Evolutionary conservation across 2,113 vertebrate genomes (phyloP).

Genomic region (Reinhardtius hippoglossoides): DNA sequence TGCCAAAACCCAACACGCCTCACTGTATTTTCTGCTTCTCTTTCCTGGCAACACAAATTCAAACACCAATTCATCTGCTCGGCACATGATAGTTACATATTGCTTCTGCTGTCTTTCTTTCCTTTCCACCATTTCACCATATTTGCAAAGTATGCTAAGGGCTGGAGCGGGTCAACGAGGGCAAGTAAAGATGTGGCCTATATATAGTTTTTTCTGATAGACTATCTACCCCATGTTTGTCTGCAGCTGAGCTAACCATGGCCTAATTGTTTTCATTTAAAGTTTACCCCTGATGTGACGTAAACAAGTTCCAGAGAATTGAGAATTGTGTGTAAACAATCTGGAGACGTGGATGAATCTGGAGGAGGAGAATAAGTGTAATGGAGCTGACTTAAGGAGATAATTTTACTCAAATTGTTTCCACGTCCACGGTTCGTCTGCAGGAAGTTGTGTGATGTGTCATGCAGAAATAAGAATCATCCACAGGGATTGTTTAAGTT

Average conservation of each 20-base stretch:
- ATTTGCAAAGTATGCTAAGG: slow-evolving; percentile 23
- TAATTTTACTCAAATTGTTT: slow-evolving; percentile 60
- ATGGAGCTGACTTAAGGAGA: slow-evolving; percentile 24
- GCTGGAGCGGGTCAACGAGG: not conserved
- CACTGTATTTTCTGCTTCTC: slow-evolving; percentile 54
- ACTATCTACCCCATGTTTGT: not conserved
- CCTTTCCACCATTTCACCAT: slow-evolving; percentile 14
- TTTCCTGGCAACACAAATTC: slow-evolving; percentile 59
- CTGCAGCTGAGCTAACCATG: slow-evolving; percentile 6
- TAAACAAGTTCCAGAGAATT: slow-evolving; percentile 47
- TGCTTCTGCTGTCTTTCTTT: slow-evolving; percentile 13
- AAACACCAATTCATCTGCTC: slow-evolving; percentile 67
- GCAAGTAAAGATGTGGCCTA: not conserved
- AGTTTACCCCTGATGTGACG: slow-evolving; percentile 23
- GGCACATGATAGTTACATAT: slow-evolving; percentile 66
- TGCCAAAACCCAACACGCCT: slow-evolving; percentile 41
- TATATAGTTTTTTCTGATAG: slow-evolving; percentile 4
- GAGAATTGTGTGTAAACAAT: slow-evolving; percentile 25
- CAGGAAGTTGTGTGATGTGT: slow-evolving; percentile 30
- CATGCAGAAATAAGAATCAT: slow-evolving; percentile 30
- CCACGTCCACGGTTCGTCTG: slow-evolving; percentile 20
- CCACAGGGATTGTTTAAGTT: slow-evolving; percentile 1
- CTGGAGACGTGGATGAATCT: slow-evolving; percentile 21
- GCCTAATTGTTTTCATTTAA: slow-evolving; percentile 40
- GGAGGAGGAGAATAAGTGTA: slow-evolving; percentile 5